phyloP scores from a whole-genome alignment of 2,113 vertebrate genomes.

The Uropsilus gracilis region DNA sequence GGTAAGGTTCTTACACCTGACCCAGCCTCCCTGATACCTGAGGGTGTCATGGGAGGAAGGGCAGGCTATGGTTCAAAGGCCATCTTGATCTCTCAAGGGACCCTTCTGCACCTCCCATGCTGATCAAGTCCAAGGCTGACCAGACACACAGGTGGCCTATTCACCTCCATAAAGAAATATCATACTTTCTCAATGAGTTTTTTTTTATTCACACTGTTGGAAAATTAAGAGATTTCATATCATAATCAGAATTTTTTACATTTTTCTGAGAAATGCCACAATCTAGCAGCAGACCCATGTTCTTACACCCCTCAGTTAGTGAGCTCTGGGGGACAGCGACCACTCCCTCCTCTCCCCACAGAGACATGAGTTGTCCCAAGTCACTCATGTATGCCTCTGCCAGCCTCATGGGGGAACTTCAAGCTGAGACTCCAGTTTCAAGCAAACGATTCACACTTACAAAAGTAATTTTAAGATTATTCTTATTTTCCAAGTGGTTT shows the following conservation, averaged over 20 bases:
- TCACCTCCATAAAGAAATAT: fast-evolving
- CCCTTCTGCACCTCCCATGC: not conserved
- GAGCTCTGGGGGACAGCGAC: not conserved
- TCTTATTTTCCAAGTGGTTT: not conserved
- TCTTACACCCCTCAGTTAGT: not conserved
- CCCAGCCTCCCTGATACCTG: not conserved
- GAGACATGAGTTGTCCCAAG: fast-evolving
- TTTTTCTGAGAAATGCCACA: not conserved
- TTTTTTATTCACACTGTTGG: not conserved
- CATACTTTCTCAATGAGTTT: not conserved
- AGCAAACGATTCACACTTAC: not conserved
- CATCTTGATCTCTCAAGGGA: not conserved
- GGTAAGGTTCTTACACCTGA: conserved; percentile 81
- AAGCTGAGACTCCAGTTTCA: not conserved
- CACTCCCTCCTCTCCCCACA: too few relatives aligned
- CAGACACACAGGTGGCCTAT: not conserved
- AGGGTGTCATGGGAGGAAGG: not conserved
- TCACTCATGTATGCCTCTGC: not conserved
- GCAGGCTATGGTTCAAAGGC: not conserved
- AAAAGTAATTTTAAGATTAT: not conserved
- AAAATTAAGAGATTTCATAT: not conserved
- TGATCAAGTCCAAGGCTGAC: not conserved
- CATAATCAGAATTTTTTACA: not conserved
- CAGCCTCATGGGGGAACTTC: not conserved
- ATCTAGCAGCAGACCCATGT: not conserved